Base-by-base conservation (phyloP, 1,140 invertebrate species). In the Oncopodura yosiiana region DNA sequence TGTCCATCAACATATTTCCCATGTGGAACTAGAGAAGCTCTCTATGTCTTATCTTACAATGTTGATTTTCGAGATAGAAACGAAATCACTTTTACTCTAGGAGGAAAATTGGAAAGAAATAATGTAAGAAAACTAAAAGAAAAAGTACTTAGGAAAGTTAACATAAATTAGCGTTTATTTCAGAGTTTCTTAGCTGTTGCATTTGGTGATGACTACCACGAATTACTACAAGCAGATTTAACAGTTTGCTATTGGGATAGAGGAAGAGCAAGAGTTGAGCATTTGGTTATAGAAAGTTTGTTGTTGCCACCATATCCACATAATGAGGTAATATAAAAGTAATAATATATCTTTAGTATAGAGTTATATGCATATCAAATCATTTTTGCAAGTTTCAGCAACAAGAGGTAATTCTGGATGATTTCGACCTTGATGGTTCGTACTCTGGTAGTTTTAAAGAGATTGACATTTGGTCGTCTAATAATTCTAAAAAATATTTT, bases 121-220 rank as follows among this genome's bases (percentile, higher is more conserved):
- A 53, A 58, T 38, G 61, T 63, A 52, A 41, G 38, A n/a, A 34
- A 11, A 34, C 9, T 34, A 11, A 16, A 42, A 6, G 18, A 42
- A 6, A 21, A 16, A 42, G 39, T 11, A 16, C 9, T 8, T 6
- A 18, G 9, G 16, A 11, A 42, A 8, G 39, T 6, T 16, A 42
- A 42, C 6, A 21, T 11, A 6, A 42, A 11, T 16, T 42, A 42
- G 18, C 16, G 14, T 38, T 48, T 3, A 48, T 16, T 51, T 16
- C 45, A 63, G 62, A 57, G 54, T 2, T 63, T 58, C 36, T n/a
- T 63, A 9, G 62, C 58, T 5, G 56, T 60, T 1, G 62, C 58
- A n/a, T 63, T 58, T 44, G 55, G 54, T 21, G 56, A 60, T 3
- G 62, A 63, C 18, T 56, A 41, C 21, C 43, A 42, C 9, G 56